Evolutionary conservation across 2,797 vertebrate genomes (phyloP).

Genomic region (Mastacembelus armatus): DNA sequence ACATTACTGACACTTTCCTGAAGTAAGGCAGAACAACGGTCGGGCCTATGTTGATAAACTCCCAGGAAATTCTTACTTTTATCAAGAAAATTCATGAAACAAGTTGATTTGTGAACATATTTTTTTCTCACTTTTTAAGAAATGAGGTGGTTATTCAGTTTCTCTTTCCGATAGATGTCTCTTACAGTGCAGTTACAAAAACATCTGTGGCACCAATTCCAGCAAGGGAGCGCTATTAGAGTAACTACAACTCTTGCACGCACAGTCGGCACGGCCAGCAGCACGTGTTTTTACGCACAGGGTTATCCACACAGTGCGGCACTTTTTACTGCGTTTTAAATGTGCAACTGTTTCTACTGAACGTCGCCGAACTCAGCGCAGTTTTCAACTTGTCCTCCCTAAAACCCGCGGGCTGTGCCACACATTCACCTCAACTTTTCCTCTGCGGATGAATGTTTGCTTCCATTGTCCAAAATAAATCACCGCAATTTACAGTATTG

Average conservation of each 20-base stretch:
- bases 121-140: not conserved
- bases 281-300: slow-evolving; percentile 78
- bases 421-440: not conserved
- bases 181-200: slow-evolving; percentile 22
- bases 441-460: not conserved
- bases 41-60: not conserved
- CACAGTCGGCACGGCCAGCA: slow-evolving; percentile 48
- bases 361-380: not conserved
- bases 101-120: too few species aligned
- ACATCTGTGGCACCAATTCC: slow-evolving; percentile 24
- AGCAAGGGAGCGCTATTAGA: slow-evolving; percentile 18
- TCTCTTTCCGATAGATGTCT: not conserved
- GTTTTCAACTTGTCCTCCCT: not conserved
- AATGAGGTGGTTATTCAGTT: not conserved
- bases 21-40: not conserved
- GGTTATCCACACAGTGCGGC: slow-evolving; percentile 23
- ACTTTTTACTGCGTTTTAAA: slow-evolving; percentile 14
- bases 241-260: slow-evolving; percentile 53
- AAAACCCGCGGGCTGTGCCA: not conserved
- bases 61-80: not conserved
- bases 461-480: not conserved
- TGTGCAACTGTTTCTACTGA: not conserved
- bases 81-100: not conserved
- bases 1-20: not conserved
- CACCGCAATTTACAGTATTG: not conserved